Evolutionary conservation across 2,113 vertebrate species (phyloP), one percentile per base, ranked within the genome.

Genomic region (Rhabdornis inornatus): DNA sequence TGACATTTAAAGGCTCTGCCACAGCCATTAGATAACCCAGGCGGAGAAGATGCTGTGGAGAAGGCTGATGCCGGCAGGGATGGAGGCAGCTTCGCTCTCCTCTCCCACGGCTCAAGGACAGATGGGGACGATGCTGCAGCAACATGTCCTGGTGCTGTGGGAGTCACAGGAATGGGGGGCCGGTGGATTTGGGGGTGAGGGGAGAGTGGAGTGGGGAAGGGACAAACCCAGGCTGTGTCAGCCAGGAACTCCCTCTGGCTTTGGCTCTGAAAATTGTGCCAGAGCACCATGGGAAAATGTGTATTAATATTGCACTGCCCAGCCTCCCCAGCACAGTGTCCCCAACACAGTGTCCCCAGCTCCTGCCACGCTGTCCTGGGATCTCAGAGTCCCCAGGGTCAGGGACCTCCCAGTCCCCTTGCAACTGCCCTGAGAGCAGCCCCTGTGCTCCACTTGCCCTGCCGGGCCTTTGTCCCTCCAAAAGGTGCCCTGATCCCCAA

Each of bases 1-100:
- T 80, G 95, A 94, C 89, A 92, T 92, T 92, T 89, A 30, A 59
- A 42, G 16, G 86, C 60, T 74, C 42, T 47, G 85, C 39, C 68
- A 30, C 11, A 27, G 86, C 30, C 83, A 10, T 89, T 91, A 87
- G 91, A 39, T 82, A 95, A 92, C 57, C 39, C 60, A 10, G 61
- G 66, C 15, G 5, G 71, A 60, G 83, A 19, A 15, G 59, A 4
- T 17, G 77, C 59, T 66, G 16, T 7, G 47, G 80, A 59, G 39
- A 23, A 77, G 44, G 84, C 44, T 45, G 80, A 11, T 44, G 71
- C 20, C 37, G 63, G 74, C 71, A 64, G 94, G 23, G 89, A 40
- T 13, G 50, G 60, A 40, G 33, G 64, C 42, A 85, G 84, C 37
- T 64, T 63, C 25, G 9, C 19, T 33, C 50, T 44, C 47, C 1